Base-by-base conservation (phyloP, 2,797 vertebrate species). In the Peromyscus melanophrys region DNA sequence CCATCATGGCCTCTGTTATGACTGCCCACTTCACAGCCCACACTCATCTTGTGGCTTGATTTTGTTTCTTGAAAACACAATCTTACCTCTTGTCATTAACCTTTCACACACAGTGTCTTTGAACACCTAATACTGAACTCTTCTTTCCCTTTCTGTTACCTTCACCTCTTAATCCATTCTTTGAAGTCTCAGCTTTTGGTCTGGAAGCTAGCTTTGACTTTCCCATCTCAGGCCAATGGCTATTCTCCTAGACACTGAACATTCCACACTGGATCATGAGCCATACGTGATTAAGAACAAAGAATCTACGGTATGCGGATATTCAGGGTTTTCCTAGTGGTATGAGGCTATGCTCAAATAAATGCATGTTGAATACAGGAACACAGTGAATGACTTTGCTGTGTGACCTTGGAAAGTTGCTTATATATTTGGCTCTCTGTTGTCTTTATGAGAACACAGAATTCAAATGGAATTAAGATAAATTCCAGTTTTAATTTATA, bases 391-490 rank as follows among this genome's bases (percentile, higher is more conserved):
- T 83, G 55, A 61, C 63, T 80, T 59, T 96, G 71, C 75, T 87
- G 52, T 80, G 29, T 91, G 86, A 95, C n/a, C 21, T 88, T 89
- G 83, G 94, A 81, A 89, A 86, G 57, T 84, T 31, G 90, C 46
- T 94, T 82, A 63, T 25, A 73, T 96, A 85, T 89, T 92, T 17
- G 55, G 55, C 55, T 55, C 55, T 67, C 49, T 81, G 14, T 88
- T 94, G 71, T 90, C 81, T 95, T 94, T 76, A 71, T 43, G n/a
- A 94, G 34, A 77, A 69, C 19, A 77, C 4, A 93, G 52, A 73
- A 80, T 71, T 93, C 71, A 97, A 94, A 63, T 94, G 34, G 16
- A n/a, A 59, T 82, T 57, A 95, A 95, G 49, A 25, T 88, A 52
- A 71, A 84, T 95, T 97, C 11, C 5, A 89, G 65, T 93, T 95